These are phyloP conservation scores for Dione juno DNA, from an alignment of 2,888 invertebrate genomes.

Conservation along the genomic window DNA sequence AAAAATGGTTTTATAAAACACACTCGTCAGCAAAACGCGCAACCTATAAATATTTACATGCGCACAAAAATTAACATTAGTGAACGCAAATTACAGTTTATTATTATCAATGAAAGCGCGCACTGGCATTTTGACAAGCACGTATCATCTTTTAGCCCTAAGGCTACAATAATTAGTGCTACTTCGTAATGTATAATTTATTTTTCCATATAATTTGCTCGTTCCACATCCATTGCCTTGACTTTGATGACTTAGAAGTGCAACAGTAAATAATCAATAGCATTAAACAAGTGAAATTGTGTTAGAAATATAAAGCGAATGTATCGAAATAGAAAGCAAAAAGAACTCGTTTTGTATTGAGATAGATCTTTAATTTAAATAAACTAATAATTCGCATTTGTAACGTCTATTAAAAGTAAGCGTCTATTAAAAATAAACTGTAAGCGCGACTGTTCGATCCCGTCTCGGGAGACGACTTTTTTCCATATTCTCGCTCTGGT, in stretches of 20 bases:
- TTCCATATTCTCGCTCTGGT: no score
- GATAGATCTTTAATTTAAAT: not conserved
- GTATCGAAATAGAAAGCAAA: not conserved
- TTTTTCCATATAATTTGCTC: constrained; percentile 48
- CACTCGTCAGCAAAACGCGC: constrained; percentile 10
- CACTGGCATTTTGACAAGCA: constrained; percentile 42
- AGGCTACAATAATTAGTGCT: constrained; percentile 41
- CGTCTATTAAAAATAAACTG: no score
- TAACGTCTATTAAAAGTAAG: no score
- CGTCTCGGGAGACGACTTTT: no score
- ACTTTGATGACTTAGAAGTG: constrained; percentile 35
- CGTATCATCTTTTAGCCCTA: constrained; percentile 41
- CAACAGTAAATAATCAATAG: constrained; percentile 13
- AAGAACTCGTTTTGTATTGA: not conserved
- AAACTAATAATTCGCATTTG: no score
- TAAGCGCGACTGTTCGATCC: no score
- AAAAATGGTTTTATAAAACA: not conserved
- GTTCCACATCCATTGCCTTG: constrained; percentile 51
- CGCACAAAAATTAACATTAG: constrained; percentile 17
- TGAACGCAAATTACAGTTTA: constrained; percentile 36
- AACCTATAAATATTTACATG: constrained; percentile 9
- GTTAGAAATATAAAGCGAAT: not conserved
- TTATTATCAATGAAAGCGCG: constrained; percentile 41
- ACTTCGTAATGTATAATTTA: constrained; percentile 47
- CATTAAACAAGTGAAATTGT: constrained; percentile 6